phyloP scores from a whole-genome alignment of 2,888 invertebrate genomes.

The Phlogophora meticulosa region DNA sequence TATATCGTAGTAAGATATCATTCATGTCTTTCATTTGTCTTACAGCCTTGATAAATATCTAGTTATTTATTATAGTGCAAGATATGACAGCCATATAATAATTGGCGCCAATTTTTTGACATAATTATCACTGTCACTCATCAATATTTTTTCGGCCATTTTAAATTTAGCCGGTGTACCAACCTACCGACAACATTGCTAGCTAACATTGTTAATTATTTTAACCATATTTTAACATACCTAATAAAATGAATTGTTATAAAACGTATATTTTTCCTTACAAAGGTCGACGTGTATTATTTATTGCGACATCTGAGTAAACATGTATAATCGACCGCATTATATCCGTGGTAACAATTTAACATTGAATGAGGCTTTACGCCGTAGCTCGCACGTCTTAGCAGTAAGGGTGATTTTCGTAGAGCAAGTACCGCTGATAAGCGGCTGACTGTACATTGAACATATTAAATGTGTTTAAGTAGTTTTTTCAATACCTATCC shows the following conservation, averaged over 20 bases:
- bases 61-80: background rate
- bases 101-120: conserved; percentile 22
- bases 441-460: background rate
- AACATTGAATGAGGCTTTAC: no score
- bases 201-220: background rate
- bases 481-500: background rate
- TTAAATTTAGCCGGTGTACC: fast-evolving
- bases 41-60: background rate
- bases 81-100: background rate
- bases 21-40: background rate
- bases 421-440: no score
- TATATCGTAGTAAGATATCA: background rate
- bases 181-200: background rate
- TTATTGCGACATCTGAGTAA: conserved; percentile 43
- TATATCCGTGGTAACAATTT: no score
- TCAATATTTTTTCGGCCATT: background rate
- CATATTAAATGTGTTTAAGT: conserved; percentile 15
- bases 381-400: no score
- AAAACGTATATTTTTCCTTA: conserved; percentile 24
- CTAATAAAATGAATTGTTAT: conserved; percentile 18
- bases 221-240: background rate
- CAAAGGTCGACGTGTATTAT: conserved; percentile 33
- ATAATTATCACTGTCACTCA: conserved; percentile 21
- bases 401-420: no score
- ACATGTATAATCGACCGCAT: conserved; percentile 9